A percentile compares a stretch with the other conserved stretches of the same genome.
phyloP scores from a whole-genome alignment of 2,797 vertebrate genomes.

The Sebastes oblongus region DNA sequence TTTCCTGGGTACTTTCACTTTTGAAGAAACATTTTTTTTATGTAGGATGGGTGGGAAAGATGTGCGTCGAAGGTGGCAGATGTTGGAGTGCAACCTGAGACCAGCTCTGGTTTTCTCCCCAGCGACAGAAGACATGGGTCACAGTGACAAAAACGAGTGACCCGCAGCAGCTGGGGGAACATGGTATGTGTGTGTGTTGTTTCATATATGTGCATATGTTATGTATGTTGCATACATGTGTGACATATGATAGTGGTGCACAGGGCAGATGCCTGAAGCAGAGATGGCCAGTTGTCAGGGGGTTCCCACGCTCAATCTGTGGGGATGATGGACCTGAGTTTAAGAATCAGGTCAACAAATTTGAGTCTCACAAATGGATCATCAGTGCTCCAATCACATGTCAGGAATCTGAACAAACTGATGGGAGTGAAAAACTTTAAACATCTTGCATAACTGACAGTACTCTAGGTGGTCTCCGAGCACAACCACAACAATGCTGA shows the following conservation, averaged over 20 bases:
- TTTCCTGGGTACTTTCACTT: background rate
- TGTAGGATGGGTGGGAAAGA: background rate
- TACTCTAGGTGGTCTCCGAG: background rate
- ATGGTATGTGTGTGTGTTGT: conserved; percentile 35
- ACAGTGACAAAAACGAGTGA: conserved; percentile 58
- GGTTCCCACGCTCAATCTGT: conserved; percentile 57
- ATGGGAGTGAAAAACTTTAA: background rate
- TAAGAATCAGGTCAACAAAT: conserved; percentile 11
- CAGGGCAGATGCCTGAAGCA: conserved; percentile 45
- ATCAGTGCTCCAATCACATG: background rate
- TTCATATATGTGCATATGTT: conserved; percentile 48
- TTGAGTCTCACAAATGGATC: background rate
- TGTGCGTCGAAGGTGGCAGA: conserved; percentile 54
- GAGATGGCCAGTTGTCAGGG: conserved; percentile 60
- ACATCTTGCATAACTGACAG: background rate
- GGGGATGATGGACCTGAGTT: background rate
- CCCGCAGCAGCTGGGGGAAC: conserved; percentile 45
- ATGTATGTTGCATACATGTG: conserved; percentile 34
- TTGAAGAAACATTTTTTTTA: fast-evolving
- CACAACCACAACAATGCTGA: conserved; percentile 27
- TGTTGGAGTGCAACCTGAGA: conserved; percentile 69
- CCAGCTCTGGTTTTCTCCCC: conserved; percentile 33
- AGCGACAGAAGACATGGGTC: conserved; percentile 39
- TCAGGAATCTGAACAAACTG: background rate
- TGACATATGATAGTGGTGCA: conserved; percentile 51